Base-by-base conservation (phyloP, 2,797 vertebrate species). In the Serranus cabrilla region DNA sequence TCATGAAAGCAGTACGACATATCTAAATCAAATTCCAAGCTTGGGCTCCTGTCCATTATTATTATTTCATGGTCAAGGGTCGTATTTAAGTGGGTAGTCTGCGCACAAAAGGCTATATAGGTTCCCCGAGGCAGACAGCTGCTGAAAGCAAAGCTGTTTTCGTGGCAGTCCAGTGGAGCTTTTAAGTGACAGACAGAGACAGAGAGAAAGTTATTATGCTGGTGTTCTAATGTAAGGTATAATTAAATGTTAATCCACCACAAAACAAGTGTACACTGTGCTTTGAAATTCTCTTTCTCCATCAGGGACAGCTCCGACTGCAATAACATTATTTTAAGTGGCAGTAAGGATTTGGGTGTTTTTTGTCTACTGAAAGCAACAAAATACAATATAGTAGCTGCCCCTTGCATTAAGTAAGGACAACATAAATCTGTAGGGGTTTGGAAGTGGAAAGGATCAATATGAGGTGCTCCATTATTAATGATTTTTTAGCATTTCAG, bases 191-290 rank as follows among this genome's bases (percentile, higher is more conserved):
- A 17, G 73, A 55, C 50, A 47, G 75, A 82, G 49, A 71, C 46
- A 59, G 64, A 69, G 56, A 75, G 34, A 78, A 67, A 50, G 69
- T 75, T 76, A 64, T 80, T 80, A 75, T 59, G 69, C 43, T 45
- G 42, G 39, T 52, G 50, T 71, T 77, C 56, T 70, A 82, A 80
- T 83, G 76, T 40, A 73, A 86, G 74, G 76, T 77, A 78, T 83
- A 82, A 85, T 85, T 85, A 80, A 89, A 85, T 86, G 86, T 81
- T 87, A 87, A 86, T 87, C 59, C 56, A 71, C 57, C 65, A 63
- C 20, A 5, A 79, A 77, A 79, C 58, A 61, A 23, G 2, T 63
- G 74, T 42, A 46, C 47, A 46, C 42, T 59, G 13, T 17, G 52
- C 52, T 69, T 45, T 25, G 17, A 71, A 79, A 81, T 56, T 42